Percentiles rank a stretch among this genome's conserved stretches.
Evolutionary conservation across 1,140 invertebrate genomes (phyloP).

Genomic region (Drosophila gunungcola): DNA sequence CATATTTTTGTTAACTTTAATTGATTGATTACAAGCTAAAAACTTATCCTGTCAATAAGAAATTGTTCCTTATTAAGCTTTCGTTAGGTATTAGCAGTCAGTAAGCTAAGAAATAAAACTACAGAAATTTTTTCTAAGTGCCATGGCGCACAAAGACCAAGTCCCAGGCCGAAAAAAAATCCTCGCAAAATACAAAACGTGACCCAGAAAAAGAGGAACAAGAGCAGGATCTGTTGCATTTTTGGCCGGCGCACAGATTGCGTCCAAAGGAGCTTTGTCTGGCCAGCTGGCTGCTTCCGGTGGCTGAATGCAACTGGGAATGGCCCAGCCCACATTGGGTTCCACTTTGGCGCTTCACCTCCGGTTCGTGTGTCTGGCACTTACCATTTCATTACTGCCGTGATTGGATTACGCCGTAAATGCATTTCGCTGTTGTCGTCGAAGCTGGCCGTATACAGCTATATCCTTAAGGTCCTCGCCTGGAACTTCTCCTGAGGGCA

Average conservation of each 20-base stretch:
- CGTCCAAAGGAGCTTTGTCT: slow-evolving; percentile 25
- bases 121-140: too few relatives aligned
- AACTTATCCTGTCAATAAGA: too few relatives aligned
- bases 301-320: slow-evolving; percentile 14
- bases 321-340: slow-evolving; percentile 7
- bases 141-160: not conserved
- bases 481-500: slow-evolving; percentile 1
- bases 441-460: slow-evolving; percentile 9
- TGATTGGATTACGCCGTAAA: slow-evolving; percentile 63
- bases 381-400: slow-evolving; percentile 63
- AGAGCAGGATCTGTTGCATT: slow-evolving; percentile 47
- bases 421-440: slow-evolving; percentile 57
- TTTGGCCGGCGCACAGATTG: slow-evolving; percentile 16
- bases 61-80: too few relatives aligned
- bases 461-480: slow-evolving; percentile 13
- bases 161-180: slow-evolving; percentile 18
- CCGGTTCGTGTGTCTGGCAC: slow-evolving; percentile 44
- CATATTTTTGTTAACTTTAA: not conserved
- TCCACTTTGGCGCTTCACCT: slow-evolving; percentile 13
- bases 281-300: slow-evolving; percentile 40
- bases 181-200: slow-evolving; percentile 41
- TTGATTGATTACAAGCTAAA: too few relatives aligned
- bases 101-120: too few relatives aligned
- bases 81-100: too few relatives aligned
- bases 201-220: slow-evolving; percentile 24